These are phyloP conservation scores for Macheiramphus alcinus DNA, from an alignment of 2,113 vertebrate genomes.

Conservation along the genomic window DNA sequence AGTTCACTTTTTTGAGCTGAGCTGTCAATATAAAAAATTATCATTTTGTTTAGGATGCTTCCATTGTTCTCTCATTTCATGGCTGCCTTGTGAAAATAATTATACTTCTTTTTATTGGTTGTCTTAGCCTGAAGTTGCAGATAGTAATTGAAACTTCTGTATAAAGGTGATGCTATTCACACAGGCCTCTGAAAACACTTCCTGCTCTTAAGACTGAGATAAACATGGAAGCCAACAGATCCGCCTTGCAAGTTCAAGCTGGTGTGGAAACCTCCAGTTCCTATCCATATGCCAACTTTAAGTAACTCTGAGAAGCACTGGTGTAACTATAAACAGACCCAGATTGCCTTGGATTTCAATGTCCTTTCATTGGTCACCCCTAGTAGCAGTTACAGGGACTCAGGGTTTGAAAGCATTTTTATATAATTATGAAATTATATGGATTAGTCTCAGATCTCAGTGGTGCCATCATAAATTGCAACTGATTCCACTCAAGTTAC, in stretches of 20 bases:
- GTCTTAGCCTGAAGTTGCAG: not conserved
- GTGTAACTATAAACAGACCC: not conserved
- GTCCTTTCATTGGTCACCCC: not conserved
- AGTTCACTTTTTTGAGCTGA: not conserved
- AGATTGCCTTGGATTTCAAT: not conserved
- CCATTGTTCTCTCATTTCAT: not conserved
- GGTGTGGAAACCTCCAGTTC: not conserved
- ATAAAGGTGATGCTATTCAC: constrained; percentile 38
- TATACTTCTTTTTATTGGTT: not conserved
- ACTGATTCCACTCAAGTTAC: not conserved
- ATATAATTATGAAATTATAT: not conserved
- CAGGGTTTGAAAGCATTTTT: not conserved
- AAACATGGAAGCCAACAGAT: not conserved
- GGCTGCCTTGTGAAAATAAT: not conserved
- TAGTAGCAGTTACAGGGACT: not conserved
- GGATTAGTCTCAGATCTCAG: not conserved
- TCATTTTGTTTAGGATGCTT: not conserved
- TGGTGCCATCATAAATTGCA: not conserved
- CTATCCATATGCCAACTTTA: not conserved
- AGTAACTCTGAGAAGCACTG: not conserved
- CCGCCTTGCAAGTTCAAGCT: not conserved
- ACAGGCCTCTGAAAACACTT: constrained; percentile 6
- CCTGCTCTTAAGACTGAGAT: constrained; percentile 7
- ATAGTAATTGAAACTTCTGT: constrained; percentile 15
- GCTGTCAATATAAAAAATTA: not conserved